Base-by-base conservation (phyloP, 2,797 vertebrate genomes). In the Rachycentron canadum region DNA sequence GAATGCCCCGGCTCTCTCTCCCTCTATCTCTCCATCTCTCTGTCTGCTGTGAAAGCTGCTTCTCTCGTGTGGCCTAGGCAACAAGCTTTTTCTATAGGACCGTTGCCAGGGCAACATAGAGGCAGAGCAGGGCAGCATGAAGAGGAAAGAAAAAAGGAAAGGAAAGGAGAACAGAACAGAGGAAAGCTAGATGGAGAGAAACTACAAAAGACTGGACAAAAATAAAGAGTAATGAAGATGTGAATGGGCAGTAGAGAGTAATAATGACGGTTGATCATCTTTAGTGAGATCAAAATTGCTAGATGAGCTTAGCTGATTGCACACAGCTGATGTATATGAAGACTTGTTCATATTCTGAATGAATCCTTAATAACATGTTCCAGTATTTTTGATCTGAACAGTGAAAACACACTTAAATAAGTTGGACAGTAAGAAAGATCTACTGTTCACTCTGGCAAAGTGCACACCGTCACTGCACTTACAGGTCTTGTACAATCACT, bases 21-120 rank as follows among this genome's bases (percentile, higher is more conserved):
- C 17, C 26, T 73, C 60, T 16, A 57, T 86, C 57, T 55, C 63
- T 60, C 70, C 57, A 59, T 82, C 83, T 49, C 41, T 61, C n/a
- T 12, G 5, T 80, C 67, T 69, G 71, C 59, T 17, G n/a, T 85
- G 59, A 83, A 90, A 84, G 56, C 87, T 74, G 74, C 66, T 67
- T 78, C 74, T 85, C 77, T 82, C 62, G 17, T 80, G 92, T 91
- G 90, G 90, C 83, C 87, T 82, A 83, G 89, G 90, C 90, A 93
- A 92, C 92, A 83, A 61, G 89, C 74, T 71, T 90, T 88, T 91
- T 92, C 91, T 91, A 89, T 92, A 91, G 84, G 87, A 84, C 63
- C 16, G 91, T 94, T 94, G 79, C 87, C 83, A 85, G 69, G 91
- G 89, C 66, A 91, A 93, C 91, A 76, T 67, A 9, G 83, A 86